phyloP scores from a whole-genome alignment of 2,888 invertebrate species.

The Leuctra nigra region DNA sequence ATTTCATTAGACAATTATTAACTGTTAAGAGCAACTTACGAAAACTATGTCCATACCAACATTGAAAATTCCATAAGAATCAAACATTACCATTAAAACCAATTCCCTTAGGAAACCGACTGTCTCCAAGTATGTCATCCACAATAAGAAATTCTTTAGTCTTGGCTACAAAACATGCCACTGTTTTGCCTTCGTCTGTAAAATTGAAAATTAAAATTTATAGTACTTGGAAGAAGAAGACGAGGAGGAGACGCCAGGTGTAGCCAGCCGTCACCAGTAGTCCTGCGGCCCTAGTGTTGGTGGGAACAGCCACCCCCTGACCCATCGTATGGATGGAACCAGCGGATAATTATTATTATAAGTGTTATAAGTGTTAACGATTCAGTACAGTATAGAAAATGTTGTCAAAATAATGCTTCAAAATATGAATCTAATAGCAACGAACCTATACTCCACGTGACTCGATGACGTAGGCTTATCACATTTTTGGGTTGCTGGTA shows the following conservation, averaged over 20 bases:
- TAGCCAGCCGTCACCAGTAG: no score
- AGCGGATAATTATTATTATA: background rate
- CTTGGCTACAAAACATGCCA: slow-evolving; percentile 50
- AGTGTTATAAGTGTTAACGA: background rate
- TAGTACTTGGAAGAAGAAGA: no score
- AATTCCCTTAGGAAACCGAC: slow-evolving; percentile 51
- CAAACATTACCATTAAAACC: slow-evolving; percentile 33
- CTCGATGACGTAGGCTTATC: slow-evolving; percentile 46
- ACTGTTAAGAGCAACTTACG: no score
- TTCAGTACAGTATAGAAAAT: background rate
- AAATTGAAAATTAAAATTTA: background rate
- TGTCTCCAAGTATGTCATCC: slow-evolving; percentile 49
- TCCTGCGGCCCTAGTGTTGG: no score
- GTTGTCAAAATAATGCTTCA: no score
- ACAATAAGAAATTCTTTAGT: slow-evolving; percentile 50
- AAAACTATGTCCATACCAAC: no score
- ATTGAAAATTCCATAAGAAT: background rate
- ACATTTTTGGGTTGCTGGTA: slow-evolving; percentile 47
- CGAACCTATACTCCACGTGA: slow-evolving; percentile 48
- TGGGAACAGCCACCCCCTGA: no score
- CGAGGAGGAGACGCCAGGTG: no score
- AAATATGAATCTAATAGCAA: no score
- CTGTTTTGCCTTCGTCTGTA: slow-evolving; percentile 40
- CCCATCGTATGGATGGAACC: no score
- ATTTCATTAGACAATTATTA: no score